Evolutionary conservation across 2,888 invertebrate species (phyloP), one percentile per base, ranked within the genome.

Genomic region (Troides helena): DNA sequence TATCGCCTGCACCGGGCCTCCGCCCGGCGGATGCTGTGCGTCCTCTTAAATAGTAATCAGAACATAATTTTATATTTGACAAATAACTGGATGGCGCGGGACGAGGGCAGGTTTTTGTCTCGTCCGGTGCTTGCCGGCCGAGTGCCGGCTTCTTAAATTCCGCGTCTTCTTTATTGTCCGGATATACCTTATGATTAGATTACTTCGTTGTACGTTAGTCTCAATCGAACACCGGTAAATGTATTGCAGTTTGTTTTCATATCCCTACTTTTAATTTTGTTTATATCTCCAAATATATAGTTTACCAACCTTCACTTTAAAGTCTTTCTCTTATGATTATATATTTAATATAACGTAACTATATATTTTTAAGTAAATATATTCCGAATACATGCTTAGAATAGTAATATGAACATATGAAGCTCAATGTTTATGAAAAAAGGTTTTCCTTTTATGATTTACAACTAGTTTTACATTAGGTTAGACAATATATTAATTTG

Each of bases 31-130:
- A 83, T 79, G 76, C 78, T 76, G 75, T 77, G 78, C 74, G 72
- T 74, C 77, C 78, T 81, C 83, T 87, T 85, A 89, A 90, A 90
- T 88, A 90, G 90, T 91, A 89, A 91, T 90, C 90, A 84, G 84
- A 81, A 87, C 85, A 87, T 90, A 84, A 91, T 89, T 90, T 90
- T 87, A 85, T 88, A 90, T 90, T 90, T 90, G 91, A 92, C 91
- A 92, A 92, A 92, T 91, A 90, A 87, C 89, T 85, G 88, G 84
- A 78, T 84, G 82, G 80, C 78, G 74, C 76, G 77, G 82, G 82
- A 79, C 78, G 74, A 75, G 77, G 81, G 74, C 81, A 71, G 78
- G 83, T 87, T 88, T 89, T 89, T 88, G 68, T 77, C 78, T 76
- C 79, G 76, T 77, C 78, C 76, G 73, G 67, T 53, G 46, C 66